These are phyloP conservation scores for Catagonus wagneri DNA, from an alignment of 2,113 vertebrate genomes.

Conservation along the genomic window DNA sequence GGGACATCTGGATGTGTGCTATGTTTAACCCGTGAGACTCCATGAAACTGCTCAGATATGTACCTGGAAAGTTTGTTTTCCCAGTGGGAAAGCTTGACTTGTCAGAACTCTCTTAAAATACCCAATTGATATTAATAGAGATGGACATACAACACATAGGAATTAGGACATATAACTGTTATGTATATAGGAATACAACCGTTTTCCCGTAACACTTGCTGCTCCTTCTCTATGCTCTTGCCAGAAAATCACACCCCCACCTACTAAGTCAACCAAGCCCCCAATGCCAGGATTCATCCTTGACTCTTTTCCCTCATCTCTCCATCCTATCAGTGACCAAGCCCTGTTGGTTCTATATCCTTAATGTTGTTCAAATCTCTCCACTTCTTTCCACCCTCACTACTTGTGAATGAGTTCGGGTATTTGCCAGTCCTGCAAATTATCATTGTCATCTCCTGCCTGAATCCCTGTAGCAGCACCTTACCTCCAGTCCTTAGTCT, in stretches of 20 bases:
- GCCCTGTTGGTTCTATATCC: neutral
- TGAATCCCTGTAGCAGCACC: neutral
- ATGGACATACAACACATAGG: neutral
- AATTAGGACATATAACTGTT: neutral
- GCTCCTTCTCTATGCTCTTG: neutral
- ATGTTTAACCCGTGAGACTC: neutral
- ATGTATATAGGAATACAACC: neutral
- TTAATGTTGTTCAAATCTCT: neutral
- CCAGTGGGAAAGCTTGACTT: neutral
- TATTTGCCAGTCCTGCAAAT: too few relatives aligned
- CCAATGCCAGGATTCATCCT: neutral
- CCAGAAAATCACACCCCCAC: neutral
- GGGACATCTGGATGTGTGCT: neutral
- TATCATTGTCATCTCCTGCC: neutral
- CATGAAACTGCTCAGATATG: neutral
- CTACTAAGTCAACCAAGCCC: neutral
- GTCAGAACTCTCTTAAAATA: neutral
- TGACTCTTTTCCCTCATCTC: neutral
- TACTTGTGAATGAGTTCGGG: neutral
- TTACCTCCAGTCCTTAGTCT: neutral
- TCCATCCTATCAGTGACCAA: neutral
- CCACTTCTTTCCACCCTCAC: neutral
- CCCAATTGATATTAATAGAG: neutral
- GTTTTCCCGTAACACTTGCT: neutral
- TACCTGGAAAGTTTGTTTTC: neutral